Conservation (phyloP, 2,888 invertebrate genomes). For the Tribolium freemani region DNA sequence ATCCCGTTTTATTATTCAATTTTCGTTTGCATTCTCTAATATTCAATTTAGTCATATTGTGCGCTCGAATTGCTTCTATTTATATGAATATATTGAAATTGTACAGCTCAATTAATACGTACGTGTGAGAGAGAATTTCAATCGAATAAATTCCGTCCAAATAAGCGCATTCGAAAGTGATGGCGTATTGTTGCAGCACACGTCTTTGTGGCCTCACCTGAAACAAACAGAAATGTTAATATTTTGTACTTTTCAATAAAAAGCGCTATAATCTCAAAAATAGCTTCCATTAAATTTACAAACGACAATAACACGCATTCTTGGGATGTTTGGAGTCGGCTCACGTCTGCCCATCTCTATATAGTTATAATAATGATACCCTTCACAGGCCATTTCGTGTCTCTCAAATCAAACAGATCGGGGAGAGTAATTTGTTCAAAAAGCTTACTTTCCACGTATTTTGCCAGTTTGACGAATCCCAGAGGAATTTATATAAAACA, state of each 20-base stretch:
- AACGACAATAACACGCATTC: constrained; percentile 53
- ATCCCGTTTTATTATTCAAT: constrained; percentile 61
- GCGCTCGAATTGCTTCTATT: constrained; percentile 61
- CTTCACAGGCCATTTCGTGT: constrained; percentile 55
- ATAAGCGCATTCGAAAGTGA: constrained; percentile 45
- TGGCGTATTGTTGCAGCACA: background rate
- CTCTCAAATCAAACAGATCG: constrained; percentile 55
- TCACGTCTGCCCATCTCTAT: constrained; percentile 58
- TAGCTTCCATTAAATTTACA: constrained; percentile 41
- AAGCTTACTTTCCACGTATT: constrained; percentile 1
- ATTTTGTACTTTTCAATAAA: constrained; percentile 34
- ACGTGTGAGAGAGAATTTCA: constrained; percentile 51
- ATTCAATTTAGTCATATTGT: constrained; percentile 63
- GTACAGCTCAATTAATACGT: constrained; percentile 62
- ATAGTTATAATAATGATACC: constrained; percentile 61
- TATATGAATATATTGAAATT: constrained; percentile 62
- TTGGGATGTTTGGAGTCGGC: constrained; percentile 56
- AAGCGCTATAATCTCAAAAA: constrained; percentile 31
- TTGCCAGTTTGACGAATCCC: background rate
- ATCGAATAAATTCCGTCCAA: constrained; percentile 53
- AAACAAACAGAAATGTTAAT: constrained; percentile 1
- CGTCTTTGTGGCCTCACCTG: constrained; percentile 8
- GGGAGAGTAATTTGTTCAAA: background rate
- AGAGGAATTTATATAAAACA: background rate
- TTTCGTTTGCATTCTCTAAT: constrained; percentile 62